Evolutionary conservation across 2,797 vertebrate species (phyloP).

Genomic region (Balearica regulorum): DNA sequence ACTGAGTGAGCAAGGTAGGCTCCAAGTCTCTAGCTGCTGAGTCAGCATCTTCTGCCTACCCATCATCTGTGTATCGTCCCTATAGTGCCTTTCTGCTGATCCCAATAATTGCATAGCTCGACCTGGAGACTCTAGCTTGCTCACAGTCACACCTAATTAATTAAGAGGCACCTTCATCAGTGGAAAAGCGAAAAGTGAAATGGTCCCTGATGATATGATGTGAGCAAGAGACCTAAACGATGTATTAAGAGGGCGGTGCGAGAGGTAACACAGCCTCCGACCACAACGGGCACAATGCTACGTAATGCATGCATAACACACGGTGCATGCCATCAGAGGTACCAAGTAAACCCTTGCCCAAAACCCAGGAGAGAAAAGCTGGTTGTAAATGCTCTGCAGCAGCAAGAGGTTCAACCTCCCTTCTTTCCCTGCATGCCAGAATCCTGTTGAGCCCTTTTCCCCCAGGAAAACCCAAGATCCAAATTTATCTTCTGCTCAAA

Average conservation of each 20-base stretch:
- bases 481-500: not conserved
- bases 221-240: not conserved
- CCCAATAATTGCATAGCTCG: not conserved
- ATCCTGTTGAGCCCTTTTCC: not conserved
- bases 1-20: not conserved
- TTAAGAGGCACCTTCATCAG: not conserved
- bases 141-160: not conserved
- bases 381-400: not conserved
- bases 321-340: not conserved
- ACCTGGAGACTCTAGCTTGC: not conserved
- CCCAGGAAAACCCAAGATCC: not conserved
- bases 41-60: not conserved
- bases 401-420: not conserved
- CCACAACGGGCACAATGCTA: accelerated
- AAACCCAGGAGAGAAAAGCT: not conserved
- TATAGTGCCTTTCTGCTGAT: not conserved
- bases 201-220: not conserved
- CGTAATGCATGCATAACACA: too few relatives aligned
- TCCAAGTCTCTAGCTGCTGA: not conserved
- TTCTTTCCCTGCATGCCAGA: not conserved
- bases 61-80: not conserved
- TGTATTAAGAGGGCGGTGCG: not conserved
- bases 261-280: not conserved
- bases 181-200: not conserved
- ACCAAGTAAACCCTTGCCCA: not conserved